These are phyloP conservation scores for Mobula birostris DNA, from an alignment of 2,113 vertebrate genomes.

Conservation along the genomic window DNA sequence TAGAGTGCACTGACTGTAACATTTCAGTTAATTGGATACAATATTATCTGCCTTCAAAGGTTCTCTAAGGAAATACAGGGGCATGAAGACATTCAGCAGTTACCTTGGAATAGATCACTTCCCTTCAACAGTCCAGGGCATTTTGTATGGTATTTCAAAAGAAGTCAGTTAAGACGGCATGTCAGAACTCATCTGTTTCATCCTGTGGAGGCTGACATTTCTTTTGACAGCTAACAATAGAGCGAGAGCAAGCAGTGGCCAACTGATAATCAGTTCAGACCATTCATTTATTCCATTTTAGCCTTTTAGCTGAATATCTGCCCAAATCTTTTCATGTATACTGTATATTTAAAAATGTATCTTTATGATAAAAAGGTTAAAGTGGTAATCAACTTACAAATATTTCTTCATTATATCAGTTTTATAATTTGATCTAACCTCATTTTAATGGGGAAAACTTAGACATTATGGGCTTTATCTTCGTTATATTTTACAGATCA, in stretches of 20 bases:
- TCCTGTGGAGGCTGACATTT: conserved; percentile 41
- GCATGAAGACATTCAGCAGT: conserved; percentile 40
- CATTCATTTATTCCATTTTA: conserved; percentile 25
- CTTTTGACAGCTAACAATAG: conserved; percentile 40
- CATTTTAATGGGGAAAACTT: neutral
- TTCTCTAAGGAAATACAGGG: conserved; percentile 32
- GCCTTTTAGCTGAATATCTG: conserved; percentile 18
- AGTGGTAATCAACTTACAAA: neutral
- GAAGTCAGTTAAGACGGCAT: conserved; percentile 37
- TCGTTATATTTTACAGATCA: neutral
- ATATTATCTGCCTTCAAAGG: conserved; percentile 51
- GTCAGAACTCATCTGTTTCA: conserved; percentile 39
- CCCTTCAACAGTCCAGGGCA: neutral
- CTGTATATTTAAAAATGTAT: neutral
- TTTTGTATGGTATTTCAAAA: conserved; percentile 42
- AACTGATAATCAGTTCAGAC: conserved; percentile 41
- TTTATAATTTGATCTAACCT: neutral
- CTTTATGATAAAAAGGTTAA: conserved; percentile 1
- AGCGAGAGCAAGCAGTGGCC: conserved; percentile 39
- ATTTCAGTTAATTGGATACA: conserved; percentile 74
- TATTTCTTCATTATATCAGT: neutral
- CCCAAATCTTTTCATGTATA: conserved; percentile 13
- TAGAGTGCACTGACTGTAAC: conserved; percentile 59
- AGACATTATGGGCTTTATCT: neutral
- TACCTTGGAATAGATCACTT: conserved; percentile 34